Evolutionary conservation across 2,113 vertebrate species (phyloP), one percentile per base, ranked within the genome.

Genomic region (Bagarius yarrelli): DNA sequence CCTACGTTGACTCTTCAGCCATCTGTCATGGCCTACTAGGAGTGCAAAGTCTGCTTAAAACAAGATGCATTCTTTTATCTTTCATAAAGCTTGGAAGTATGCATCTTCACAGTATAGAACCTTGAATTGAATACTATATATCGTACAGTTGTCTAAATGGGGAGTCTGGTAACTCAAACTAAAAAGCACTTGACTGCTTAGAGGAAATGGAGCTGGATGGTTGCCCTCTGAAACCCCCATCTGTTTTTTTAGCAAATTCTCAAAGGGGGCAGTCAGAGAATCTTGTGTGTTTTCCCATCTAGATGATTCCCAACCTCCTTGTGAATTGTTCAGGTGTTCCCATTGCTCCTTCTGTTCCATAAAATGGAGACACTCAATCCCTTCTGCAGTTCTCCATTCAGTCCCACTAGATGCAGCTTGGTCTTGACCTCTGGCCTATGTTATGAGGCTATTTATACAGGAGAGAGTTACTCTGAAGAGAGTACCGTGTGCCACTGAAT

Each of bases 11-110:
- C 86, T 89, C 86, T 88, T 82, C 53, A 56, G 84, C 91, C 92
- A 92, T 93, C 92, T 93, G 92, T 86, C 87, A 81, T 76, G 79
- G 83, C 61, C 73, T 85, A 78, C 50, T 44, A 63, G 77, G 64
- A 78, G 80, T 72, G 23, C 52, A 71, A 50, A 44, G 57, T 36
- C 44, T 64, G 69, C 44, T 67, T 76, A 61, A 69, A 25, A 50
- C 36, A 80, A 76, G 44, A 72, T 64, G 83, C 63, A 8, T 56
- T 5, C 32, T 56, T 18, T 57, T 50, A 23, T 61, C 56, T 57
- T 13, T 21, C 55, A 30, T 23, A 18, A 11, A 59, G 52, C 16
- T 76, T 53, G 8, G 21, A 64, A 80, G 44, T 44, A n/a, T 25
- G 30, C 19, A 73, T 32, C 50, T 73, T 55, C 12, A 47, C 82